A percentile compares a stretch with the other conserved stretches of the same genome.
phyloP scores from a whole-genome alignment of 2,888 invertebrate genomes.

The Polia nebulosa region DNA sequence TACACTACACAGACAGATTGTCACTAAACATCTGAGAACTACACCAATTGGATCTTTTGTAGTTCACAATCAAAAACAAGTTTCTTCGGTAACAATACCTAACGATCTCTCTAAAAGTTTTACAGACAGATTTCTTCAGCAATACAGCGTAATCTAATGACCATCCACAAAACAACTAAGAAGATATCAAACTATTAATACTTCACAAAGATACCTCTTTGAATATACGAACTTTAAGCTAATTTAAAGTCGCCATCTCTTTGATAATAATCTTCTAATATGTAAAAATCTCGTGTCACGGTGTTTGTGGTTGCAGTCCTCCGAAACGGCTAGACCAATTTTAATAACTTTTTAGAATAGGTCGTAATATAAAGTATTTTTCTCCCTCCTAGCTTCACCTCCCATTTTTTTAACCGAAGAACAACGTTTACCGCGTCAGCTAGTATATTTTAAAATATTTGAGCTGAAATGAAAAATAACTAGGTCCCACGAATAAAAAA shows the following conservation, averaged over 20 bases:
- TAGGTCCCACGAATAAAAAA: slow-evolving; percentile 61
- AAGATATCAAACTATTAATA: slow-evolving; percentile 31
- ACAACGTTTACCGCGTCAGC: too few species aligned
- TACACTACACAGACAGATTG: neutral
- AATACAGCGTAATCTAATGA: slow-evolving; percentile 33
- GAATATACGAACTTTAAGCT: slow-evolving; percentile 31
- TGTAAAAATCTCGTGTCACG: too few species aligned
- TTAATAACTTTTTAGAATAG: too few species aligned
- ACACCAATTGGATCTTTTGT: neutral
- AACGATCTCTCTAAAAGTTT: slow-evolving; percentile 4
- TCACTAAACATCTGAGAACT: neutral
- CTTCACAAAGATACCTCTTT: slow-evolving; percentile 33
- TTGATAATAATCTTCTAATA: neutral
- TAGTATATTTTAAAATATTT: slow-evolving; percentile 19
- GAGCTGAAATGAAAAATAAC: slow-evolving; percentile 33
- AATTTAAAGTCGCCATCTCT: slow-evolving; percentile 11
- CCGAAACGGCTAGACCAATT: too few species aligned
- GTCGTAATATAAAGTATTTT: too few species aligned
- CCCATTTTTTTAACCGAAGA: too few species aligned
- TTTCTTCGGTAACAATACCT: slow-evolving; percentile 5
- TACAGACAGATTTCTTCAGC: slow-evolving; percentile 7
- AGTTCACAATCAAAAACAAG: slow-evolving; percentile 9
- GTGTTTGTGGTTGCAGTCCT: too few species aligned
- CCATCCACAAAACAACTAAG: slow-evolving; percentile 8
- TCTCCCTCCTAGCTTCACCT: too few species aligned